These are phyloP conservation scores for Chaitophorus viminalis DNA, from an alignment of 2,888 invertebrate species.

Conservation along the genomic window DNA sequence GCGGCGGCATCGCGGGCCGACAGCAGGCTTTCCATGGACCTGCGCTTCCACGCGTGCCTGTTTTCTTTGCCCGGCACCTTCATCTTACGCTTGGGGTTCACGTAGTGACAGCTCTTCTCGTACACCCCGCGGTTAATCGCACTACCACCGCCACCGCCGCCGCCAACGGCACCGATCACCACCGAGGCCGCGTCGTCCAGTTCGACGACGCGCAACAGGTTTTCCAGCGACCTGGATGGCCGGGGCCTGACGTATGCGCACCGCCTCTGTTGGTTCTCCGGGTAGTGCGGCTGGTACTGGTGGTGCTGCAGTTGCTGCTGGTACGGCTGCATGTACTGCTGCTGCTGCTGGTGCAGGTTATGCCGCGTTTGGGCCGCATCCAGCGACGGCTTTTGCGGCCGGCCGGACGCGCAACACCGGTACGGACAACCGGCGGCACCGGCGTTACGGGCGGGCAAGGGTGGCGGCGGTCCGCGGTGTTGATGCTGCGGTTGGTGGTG, in stretches of 20 bases:
- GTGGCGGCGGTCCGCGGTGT: constrained; percentile 29
- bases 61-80: constrained; percentile 65
- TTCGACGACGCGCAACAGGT: constrained; percentile 63
- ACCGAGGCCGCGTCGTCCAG: constrained; percentile 31
- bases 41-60: constrained; percentile 71
- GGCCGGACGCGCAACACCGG: constrained; percentile 33
- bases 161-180: not conserved
- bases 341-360: not conserved
- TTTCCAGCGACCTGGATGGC: constrained; percentile 62
- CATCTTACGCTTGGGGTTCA: constrained; percentile 63
- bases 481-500: not conserved
- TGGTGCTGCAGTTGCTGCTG: not conserved
- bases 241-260: constrained; percentile 49
- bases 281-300: not conserved
- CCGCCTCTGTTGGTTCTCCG: constrained; percentile 4
- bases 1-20: constrained; percentile 64
- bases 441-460: constrained; percentile 37
- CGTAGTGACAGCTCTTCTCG: constrained; percentile 55
- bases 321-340: not conserved
- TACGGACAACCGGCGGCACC: constrained; percentile 32
- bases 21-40: constrained; percentile 78
- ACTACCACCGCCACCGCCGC: no score
- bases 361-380: not conserved
- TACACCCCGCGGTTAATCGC: constrained; percentile 32
- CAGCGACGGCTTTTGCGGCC: not conserved